phyloP scores from a whole-genome alignment of 2,888 invertebrate species.

The Ectemnius continuus region DNA sequence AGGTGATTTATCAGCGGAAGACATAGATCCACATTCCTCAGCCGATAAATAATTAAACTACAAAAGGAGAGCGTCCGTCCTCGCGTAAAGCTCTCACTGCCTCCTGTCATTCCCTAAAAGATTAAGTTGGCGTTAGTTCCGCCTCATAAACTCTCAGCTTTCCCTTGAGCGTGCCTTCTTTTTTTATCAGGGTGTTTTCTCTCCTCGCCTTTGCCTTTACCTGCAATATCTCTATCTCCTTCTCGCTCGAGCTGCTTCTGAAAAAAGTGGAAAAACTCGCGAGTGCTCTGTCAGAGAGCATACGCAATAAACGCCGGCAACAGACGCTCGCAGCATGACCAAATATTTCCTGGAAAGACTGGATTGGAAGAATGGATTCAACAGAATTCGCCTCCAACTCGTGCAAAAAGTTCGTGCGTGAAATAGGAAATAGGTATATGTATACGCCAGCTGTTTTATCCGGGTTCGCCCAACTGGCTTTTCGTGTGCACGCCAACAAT shows the following conservation, averaged over 20 bases:
- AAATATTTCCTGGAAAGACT: neutral
- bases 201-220: neutral
- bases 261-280: neutral
- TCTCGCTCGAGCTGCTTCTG: too few relatives aligned
- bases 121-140: constrained; percentile 46
- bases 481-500: too few relatives aligned
- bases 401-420: too few relatives aligned
- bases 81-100: constrained; percentile 21
- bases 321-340: neutral
- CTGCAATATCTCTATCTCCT: constrained; percentile 2
- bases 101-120: constrained; percentile 26
- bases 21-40: neutral
- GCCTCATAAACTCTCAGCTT: constrained; percentile 36
- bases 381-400: too few relatives aligned
- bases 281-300: constrained; percentile 7
- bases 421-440: too few relatives aligned
- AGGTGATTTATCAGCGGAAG: neutral
- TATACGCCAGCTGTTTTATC: too few relatives aligned
- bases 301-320: constrained; percentile 32
- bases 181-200: neutral
- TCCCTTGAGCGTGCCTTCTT: constrained; percentile 12
- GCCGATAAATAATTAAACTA: constrained; percentile 30
- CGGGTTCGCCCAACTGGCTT: too few relatives aligned
- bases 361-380: too few relatives aligned
- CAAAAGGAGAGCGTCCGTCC: neutral